Evolutionary conservation across 1,140 invertebrate species (phyloP).

Genomic region (Atta cephalotes): DNA sequence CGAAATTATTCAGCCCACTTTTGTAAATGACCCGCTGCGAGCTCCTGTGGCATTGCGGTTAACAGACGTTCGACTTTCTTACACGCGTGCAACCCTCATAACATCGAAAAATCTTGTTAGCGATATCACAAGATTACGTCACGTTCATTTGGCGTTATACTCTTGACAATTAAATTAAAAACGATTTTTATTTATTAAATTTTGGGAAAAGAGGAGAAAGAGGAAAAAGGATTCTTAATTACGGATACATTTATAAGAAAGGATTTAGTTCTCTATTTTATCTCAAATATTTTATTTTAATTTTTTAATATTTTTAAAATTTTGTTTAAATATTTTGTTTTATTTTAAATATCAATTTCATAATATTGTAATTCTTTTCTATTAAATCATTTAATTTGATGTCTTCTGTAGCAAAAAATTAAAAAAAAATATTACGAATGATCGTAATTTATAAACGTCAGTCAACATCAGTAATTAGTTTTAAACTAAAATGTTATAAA

Average conservation of each 20-base stretch:
- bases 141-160: neutral
- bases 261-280: too few relatives aligned
- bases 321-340: neutral
- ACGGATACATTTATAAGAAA: neutral
- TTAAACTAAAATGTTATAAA: too few relatives aligned
- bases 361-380: neutral
- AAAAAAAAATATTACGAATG: neutral
- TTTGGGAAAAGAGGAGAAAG: neutral
- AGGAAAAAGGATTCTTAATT: neutral
- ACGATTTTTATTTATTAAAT: neutral
- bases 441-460: too few relatives aligned
- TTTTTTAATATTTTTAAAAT: neutral
- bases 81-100: neutral
- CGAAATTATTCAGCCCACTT: conserved; percentile 64
- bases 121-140: neutral
- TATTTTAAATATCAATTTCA: neutral
- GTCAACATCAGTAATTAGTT: too few relatives aligned
- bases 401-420: neutral
- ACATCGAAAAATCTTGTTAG: conserved; percentile 24
- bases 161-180: neutral
- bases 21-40: conserved; percentile 55
- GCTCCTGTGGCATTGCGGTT: conserved; percentile 29
- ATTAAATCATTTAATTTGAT: neutral
- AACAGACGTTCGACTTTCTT: conserved; percentile 59
- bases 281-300: neutral